Evolutionary conservation across 1,140 invertebrate genomes (phyloP).

Genomic region (Drosophila azteca): DNA sequence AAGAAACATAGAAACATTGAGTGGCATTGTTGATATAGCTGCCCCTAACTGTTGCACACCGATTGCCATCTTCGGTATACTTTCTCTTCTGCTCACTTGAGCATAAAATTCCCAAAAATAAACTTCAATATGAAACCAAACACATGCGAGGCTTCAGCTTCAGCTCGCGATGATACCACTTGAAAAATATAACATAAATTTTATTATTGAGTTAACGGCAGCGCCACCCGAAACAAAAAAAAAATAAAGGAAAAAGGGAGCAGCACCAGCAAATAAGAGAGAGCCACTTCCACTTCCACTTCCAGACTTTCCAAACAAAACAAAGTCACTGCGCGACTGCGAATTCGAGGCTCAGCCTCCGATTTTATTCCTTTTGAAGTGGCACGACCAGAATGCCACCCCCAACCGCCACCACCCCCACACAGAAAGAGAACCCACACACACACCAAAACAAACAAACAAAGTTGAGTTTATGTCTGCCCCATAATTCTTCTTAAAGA

Average conservation of each 20-base stretch:
- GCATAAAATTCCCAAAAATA: conserved; percentile 13
- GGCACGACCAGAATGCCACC: conserved; percentile 19
- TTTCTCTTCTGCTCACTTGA: conserved; percentile 5
- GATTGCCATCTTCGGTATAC: conserved; percentile 21
- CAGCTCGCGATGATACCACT: conserved; percentile 50
- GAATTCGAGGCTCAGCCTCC: conserved; percentile 42
- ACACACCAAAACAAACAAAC: too few relatives aligned
- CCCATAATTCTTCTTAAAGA: conserved; percentile 71
- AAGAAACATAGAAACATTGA: too few relatives aligned
- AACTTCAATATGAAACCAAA: conserved; percentile 36
- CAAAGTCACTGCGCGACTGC: conserved; percentile 28
- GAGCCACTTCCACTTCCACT: conserved; percentile 31
- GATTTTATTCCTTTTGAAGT: conserved; percentile 77
- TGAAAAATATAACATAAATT: conserved; percentile 65
- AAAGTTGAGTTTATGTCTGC: conserved; percentile 59
- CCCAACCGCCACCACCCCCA: conserved; percentile 1
- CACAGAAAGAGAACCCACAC: conserved; percentile 16
- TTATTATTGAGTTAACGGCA: conserved; percentile 65
- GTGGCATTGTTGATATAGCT: too few relatives aligned
- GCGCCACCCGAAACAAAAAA: conserved; percentile 25
- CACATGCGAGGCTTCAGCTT: conserved; percentile 25
- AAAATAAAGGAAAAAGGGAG: conserved; percentile 26
- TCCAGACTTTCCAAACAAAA: conserved; percentile 44
- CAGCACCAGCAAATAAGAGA: conserved; percentile 22
- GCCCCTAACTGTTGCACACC: too few relatives aligned